phyloP scores from a whole-genome alignment of 2,797 vertebrate genomes.

The Fistularia commersonii region DNA sequence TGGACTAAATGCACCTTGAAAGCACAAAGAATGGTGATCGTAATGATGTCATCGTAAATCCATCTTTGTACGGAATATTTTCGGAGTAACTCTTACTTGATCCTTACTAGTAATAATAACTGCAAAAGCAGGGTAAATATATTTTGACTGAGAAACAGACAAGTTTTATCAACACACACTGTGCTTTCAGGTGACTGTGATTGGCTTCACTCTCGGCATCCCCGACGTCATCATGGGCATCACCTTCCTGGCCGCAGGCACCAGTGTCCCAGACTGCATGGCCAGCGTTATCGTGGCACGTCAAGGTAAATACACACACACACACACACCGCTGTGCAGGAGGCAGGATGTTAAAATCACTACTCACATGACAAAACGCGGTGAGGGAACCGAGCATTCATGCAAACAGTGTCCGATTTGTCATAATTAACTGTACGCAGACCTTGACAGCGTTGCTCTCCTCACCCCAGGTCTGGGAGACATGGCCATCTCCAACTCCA shows the following conservation, averaged over 20 bases:
- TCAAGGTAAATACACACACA: slow-evolving; percentile 77
- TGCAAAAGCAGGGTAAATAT: neutral
- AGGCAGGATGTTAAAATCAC: neutral
- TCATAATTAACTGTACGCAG: slow-evolving; percentile 10
- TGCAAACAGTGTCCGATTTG: neutral
- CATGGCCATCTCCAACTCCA: slow-evolving; percentile 97
- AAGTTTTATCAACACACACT: neutral
- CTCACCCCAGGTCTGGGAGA: slow-evolving; percentile 86
- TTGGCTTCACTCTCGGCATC: slow-evolving; percentile 92
- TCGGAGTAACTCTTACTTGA: no score
- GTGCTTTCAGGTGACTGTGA: slow-evolving; percentile 85
- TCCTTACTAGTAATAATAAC: no score
- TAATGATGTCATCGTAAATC: no score
- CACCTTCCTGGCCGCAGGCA: slow-evolving; percentile 92
- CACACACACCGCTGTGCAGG: neutral
- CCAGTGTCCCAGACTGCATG: slow-evolving; percentile 96
- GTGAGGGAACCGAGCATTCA: no score
- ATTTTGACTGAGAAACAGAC: no score
- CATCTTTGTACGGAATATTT: no score
- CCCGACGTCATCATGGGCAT: slow-evolving; percentile 98
- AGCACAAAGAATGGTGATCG: no score
- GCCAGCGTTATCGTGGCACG: slow-evolving; percentile 93
- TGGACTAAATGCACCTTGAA: no score
- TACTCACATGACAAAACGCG: no score
- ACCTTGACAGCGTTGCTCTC: slow-evolving; percentile 37